Evolutionary conservation across 2,113 vertebrate genomes (phyloP).

Genomic region (Prinia subflava): DNA sequence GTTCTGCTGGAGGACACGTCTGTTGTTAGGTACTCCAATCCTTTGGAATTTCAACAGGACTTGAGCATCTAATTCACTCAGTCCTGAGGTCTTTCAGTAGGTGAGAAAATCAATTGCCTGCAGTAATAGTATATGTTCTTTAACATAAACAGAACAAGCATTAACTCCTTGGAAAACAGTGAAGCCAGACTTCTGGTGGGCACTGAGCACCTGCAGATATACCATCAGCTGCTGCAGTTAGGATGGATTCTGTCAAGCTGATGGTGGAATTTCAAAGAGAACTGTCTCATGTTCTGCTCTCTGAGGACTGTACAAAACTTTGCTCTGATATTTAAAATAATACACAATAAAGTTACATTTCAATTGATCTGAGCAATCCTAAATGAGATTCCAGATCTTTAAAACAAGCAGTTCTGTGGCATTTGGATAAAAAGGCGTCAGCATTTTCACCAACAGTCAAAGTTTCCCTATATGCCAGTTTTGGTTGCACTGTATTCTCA

Average conservation of each 20-base stretch:
- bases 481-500: not conserved
- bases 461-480: not conserved
- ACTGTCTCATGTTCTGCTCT: not conserved
- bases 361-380: not conserved
- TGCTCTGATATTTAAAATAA: not conserved
- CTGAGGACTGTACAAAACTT: not conserved
- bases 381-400: not conserved
- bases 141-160: not conserved
- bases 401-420: not conserved
- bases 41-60: not conserved
- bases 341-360: not conserved
- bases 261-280: not conserved
- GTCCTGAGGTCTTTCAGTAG: not conserved
- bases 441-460: not conserved
- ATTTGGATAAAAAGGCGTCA: not conserved
- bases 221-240: not conserved
- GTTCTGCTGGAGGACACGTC: not conserved
- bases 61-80: not conserved
- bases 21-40: not conserved
- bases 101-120: not conserved
- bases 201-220: not conserved
- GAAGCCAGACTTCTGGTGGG: not conserved
- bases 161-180: not conserved
- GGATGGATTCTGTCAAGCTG: not conserved
- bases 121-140: not conserved